These are phyloP conservation scores for Proisotoma minuta DNA, from an alignment of 2,888 invertebrate genomes.

Conservation along the genomic window DNA sequence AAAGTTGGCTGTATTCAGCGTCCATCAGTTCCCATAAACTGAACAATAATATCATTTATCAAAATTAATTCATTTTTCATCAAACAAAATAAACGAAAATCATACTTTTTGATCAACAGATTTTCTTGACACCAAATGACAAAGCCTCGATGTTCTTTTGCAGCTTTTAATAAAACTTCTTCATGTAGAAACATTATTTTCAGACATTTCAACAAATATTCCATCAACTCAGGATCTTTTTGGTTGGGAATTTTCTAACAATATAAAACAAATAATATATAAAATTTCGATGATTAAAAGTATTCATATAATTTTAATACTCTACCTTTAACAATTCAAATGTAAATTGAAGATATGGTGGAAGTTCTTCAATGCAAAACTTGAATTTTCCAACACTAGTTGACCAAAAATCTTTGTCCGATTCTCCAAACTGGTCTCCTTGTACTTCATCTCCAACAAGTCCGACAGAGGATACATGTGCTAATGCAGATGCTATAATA, in stretches of 20 bases:
- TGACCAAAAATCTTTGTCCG: conserved; percentile 83
- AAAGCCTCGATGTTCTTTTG: conserved; percentile 84
- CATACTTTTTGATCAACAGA: conserved; percentile 81
- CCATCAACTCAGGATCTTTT: conserved; percentile 81
- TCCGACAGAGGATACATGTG: conserved; percentile 68
- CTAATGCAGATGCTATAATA: conserved; percentile 61
- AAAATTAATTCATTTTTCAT: conserved; percentile 10
- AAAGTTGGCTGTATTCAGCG: conserved; percentile 80
- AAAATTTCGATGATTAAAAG: neutral
- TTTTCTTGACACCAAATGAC: conserved; percentile 96
- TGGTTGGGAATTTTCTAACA: conserved; percentile 59
- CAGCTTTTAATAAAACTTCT: conserved; percentile 80
- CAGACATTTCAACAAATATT: conserved; percentile 85
- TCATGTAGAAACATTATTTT: conserved; percentile 88
- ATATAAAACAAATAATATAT: neutral
- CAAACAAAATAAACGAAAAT: neutral
- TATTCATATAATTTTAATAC: conserved; percentile 1
- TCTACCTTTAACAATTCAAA: conserved; percentile 77
- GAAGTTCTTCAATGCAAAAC: conserved; percentile 81
- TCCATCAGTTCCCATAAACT: conserved; percentile 91
- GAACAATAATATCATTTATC: conserved; percentile 47
- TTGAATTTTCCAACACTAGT: conserved; percentile 86
- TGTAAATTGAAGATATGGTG: conserved; percentile 87
- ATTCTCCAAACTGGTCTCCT: conserved; percentile 48
- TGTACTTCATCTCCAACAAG: conserved; percentile 65